phyloP scores from a whole-genome alignment of 2,888 invertebrate genomes.

The Drosophila barbarae region DNA sequence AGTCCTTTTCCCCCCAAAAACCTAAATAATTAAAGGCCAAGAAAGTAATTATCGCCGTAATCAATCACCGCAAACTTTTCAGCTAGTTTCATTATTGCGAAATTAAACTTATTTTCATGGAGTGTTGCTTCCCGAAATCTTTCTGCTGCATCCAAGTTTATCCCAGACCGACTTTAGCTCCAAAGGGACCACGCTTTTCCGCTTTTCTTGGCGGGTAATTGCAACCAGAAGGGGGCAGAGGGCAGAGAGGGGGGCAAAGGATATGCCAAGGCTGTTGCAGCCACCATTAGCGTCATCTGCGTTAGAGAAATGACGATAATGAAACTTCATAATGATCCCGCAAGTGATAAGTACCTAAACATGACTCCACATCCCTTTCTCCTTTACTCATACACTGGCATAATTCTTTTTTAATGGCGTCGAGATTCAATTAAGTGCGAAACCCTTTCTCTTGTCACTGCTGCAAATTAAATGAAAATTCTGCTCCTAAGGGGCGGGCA shows the following conservation, averaged over 20 bases:
- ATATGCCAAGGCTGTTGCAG: constrained; percentile 48
- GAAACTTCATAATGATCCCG: constrained; percentile 48
- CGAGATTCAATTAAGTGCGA: constrained; percentile 64
- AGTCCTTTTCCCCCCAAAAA: not conserved
- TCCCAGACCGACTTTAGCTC: constrained; percentile 5
- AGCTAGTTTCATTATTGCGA: constrained; percentile 21
- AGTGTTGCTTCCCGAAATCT: constrained; percentile 29
- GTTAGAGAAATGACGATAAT: constrained; percentile 43
- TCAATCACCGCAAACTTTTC: constrained; percentile 25
- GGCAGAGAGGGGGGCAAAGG: not conserved
- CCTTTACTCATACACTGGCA: constrained; percentile 33
- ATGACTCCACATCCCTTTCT: constrained; percentile 5
- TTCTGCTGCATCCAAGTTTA: constrained; percentile 11
- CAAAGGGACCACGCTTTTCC: constrained; percentile 20
- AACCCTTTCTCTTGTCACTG: constrained; percentile 62
- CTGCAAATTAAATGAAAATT: constrained; percentile 56
- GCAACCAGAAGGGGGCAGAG: not conserved
- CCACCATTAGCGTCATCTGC: constrained; percentile 60
- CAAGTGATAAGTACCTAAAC: constrained; percentile 38
- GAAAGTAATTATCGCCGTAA: constrained; percentile 23
- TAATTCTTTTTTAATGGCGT: constrained; percentile 69
- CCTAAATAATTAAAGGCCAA: constrained; percentile 5
- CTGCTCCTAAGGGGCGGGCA: constrained; percentile 17
- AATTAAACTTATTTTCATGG: constrained; percentile 26
- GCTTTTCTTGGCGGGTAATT: constrained; percentile 23